phyloP scores from a whole-genome alignment of 1,140 invertebrate species.

The Drosophila melanogaster region Release_6_plus_ISO1_MT NT_033777.3:31312001-31312500 shows the following conservation, averaged over 20 bases:
- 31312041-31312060: slow-evolving; percentile 58
- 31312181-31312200: slow-evolving; percentile 83
- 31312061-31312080: slow-evolving; percentile 5
- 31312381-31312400: not conserved
- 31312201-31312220: slow-evolving; percentile 76
- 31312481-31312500: too few species aligned
- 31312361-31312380: slow-evolving; percentile 18
- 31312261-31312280: slow-evolving; percentile 16
- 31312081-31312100: not conserved
- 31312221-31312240: slow-evolving; percentile 55
- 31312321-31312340: slow-evolving; percentile 77
- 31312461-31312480: too few species aligned
- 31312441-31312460: too few species aligned
- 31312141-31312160: slow-evolving; percentile 64
- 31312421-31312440: too few species aligned
- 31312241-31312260: slow-evolving; percentile 39
- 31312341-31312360: slow-evolving; percentile 52
- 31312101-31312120: slow-evolving; percentile 14
- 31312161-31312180: slow-evolving; percentile 83
- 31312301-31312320: slow-evolving; percentile 51
- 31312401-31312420: slow-evolving; percentile 25
- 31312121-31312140: slow-evolving; percentile 69
- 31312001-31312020: slow-evolving; percentile 69
- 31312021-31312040: slow-evolving; percentile 24
- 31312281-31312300: slow-evolving; percentile 10